A percentile compares a stretch with the other conserved stretches of the same genome.
phyloP scores from a whole-genome alignment of 2,797 vertebrate species.

The Perodicticus potto region DNA sequence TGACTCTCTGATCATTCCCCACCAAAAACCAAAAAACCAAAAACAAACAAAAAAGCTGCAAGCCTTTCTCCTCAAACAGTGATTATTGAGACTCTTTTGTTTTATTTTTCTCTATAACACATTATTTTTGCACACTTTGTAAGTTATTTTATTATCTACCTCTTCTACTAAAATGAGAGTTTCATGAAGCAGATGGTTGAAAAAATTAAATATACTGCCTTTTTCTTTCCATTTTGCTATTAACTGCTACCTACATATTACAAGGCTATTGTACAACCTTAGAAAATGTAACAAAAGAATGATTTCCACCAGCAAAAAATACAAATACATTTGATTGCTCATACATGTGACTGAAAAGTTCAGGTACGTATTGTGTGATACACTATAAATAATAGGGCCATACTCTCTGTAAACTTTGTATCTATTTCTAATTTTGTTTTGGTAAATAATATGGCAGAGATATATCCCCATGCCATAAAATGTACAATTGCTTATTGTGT shows the following conservation, averaged over 20 bases:
- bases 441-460: neutral
- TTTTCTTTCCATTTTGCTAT: neutral
- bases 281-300: neutral
- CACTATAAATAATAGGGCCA: neutral
- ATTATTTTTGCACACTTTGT: neutral
- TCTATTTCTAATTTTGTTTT: neutral
- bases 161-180: neutral
- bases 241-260: neutral
- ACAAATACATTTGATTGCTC: neutral
- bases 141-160: neutral
- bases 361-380: neutral
- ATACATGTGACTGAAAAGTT: neutral
- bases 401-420: neutral
- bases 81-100: neutral
- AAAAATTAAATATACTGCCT: neutral
- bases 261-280: neutral
- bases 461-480: neutral
- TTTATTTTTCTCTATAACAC: constrained; percentile 5
- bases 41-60: neutral
- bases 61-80: neutral
- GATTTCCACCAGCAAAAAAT: neutral
- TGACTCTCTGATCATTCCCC: neutral
- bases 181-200: neutral
- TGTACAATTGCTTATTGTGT: neutral
- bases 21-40: neutral